Conservation (phyloP, 2,888 invertebrate genomes). For the Bugula neritina region DNA sequence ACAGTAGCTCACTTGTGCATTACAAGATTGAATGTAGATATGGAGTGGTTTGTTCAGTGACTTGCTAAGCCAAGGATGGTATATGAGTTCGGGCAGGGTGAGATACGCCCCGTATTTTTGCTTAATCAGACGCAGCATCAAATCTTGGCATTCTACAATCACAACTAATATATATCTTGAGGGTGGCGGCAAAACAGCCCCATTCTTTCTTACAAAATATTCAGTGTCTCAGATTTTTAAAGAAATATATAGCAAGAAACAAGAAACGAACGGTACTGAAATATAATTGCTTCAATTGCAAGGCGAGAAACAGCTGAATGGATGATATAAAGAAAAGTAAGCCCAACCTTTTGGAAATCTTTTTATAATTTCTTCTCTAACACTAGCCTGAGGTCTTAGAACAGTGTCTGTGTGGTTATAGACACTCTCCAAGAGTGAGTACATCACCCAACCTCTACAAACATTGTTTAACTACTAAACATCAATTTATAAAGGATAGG, state of each 20-base stretch:
- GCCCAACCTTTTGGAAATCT: not conserved
- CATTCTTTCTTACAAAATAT: no score
- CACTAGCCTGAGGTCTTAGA: not conserved
- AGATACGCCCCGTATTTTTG: not conserved
- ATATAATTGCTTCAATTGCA: no score
- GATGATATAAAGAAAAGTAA: not conserved
- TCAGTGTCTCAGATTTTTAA: no score
- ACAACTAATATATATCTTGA: no score
- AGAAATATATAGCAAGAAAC: no score
- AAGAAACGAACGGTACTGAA: no score
- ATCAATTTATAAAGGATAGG: no score
- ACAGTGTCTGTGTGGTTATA: not conserved
- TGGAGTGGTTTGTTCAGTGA: not conserved
- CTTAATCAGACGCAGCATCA: not conserved
- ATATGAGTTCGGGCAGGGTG: not conserved
- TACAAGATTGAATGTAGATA: not conserved
- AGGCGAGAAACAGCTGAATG: not conserved
- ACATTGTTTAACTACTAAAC: no score
- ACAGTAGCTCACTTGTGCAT: not conserved
- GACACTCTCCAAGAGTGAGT: not conserved
- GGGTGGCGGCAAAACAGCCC: no score
- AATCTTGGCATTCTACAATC: constrained; percentile 6
- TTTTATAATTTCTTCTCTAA: not conserved
- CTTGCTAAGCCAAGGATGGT: not conserved
- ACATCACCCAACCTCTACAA: not conserved